phyloP scores from a whole-genome alignment of 2,113 vertebrate genomes.

The Myotis brandtii region DNA sequence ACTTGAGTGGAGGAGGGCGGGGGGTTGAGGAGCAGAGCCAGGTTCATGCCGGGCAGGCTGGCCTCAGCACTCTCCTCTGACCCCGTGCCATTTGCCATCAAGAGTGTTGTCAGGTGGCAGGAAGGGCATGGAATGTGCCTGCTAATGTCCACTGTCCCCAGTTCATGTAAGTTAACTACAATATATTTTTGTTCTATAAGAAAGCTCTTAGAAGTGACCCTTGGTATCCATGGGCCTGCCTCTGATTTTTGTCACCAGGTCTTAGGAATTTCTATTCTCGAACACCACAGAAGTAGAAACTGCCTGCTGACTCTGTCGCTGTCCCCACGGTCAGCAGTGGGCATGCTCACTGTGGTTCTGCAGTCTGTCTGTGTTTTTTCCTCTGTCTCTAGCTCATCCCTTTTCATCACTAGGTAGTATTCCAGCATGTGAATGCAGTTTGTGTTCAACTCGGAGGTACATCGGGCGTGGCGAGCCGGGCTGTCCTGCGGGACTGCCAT shows the following conservation, averaged over 20 bases:
- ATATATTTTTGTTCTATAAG: background rate
- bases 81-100: too few species aligned
- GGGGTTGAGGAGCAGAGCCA: too few species aligned
- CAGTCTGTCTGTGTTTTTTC: background rate
- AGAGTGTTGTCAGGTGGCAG: background rate
- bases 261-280: background rate
- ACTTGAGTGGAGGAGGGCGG: too few species aligned
- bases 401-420: background rate
- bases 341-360: background rate
- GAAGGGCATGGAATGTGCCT: background rate
- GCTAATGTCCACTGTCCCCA: too few species aligned
- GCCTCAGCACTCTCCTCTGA: background rate
- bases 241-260: background rate
- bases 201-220: background rate
- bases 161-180: background rate
- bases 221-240: background rate
- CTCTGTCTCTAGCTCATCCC: background rate
- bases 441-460: background rate
- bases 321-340: fast-evolving
- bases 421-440: background rate
- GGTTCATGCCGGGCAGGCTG: background rate
- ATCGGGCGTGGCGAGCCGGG: background rate
- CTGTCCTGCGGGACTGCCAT: background rate
- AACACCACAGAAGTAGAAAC: background rate
- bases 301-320: too few species aligned